Evolutionary conservation across 2,797 vertebrate genomes (phyloP), one percentile per base, ranked within the genome.

Genomic region (Lepus oiostolus): DNA sequence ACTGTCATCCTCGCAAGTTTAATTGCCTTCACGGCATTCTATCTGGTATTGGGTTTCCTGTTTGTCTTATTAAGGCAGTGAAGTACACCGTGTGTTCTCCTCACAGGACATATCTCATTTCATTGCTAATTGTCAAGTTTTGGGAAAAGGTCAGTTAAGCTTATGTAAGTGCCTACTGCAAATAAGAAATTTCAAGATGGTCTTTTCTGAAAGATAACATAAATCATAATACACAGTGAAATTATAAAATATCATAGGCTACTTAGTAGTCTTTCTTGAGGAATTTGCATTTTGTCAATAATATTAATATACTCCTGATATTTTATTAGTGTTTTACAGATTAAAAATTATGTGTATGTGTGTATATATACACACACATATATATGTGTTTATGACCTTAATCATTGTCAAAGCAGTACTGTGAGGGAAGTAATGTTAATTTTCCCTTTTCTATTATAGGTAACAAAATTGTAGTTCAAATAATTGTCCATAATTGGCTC

Each of bases 131-230:
- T 86, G 79, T 94, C 22, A 58, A 88, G 75, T 67, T 76, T 94
- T 82, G 52, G 32, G 47, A 17, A 83, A 97, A 96, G 85, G 90
- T 90, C 84, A 95, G 7, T 77, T 47, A 67, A 88, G 81, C 42
- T 92, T 62, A 88, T 75, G 42, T 70, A 60, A 85, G 91, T 17
- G 60, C 80, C 38, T 80, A 24, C n/a, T 60, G 58, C 19, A 58
- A 68, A 85, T 14, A 22, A 71, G 77, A 90, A 26, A 4, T 52
- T 52, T 88, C 79, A n/a, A 93, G 54, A 62, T 75, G 52, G 24
- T 90, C 22, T 97, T 80, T 80, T 71, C 67, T 38, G 14, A 85
- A 94, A 62, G 28, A 70, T 83, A 70, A 26, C 22, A 54, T 62
- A 47, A 74, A 74, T 67, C 42, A 87, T 58, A 30, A 52, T 16